Conservation (phyloP, 1,140 invertebrate genomes). For the Gonioctena quinquepunctata region DNA sequence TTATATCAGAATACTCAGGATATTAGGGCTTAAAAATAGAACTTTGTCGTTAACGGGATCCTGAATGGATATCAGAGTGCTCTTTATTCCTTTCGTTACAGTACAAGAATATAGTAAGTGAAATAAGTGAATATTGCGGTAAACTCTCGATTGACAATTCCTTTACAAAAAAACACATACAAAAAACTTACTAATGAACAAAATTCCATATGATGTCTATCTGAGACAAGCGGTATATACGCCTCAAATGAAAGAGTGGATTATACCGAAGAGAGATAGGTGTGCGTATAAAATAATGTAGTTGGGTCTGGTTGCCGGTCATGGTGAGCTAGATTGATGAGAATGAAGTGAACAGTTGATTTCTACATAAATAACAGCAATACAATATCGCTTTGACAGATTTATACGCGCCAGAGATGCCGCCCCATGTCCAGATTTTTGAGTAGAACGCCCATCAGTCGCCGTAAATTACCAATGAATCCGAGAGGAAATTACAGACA, state of each 20-base stretch:
- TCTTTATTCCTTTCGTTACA: too few species aligned
- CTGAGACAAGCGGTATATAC: too few species aligned
- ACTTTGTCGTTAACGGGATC: too few species aligned
- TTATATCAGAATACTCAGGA: too few species aligned
- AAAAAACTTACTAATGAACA: too few species aligned
- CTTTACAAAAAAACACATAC: too few species aligned
- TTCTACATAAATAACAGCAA: slow-evolving; percentile 52
- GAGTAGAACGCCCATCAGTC: slow-evolving; percentile 48
- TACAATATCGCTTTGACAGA: slow-evolving; percentile 51
- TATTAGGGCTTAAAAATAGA: too few species aligned
- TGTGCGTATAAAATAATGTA: slow-evolving; percentile 6
- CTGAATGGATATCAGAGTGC: too few species aligned
- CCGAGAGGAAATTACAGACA: slow-evolving; percentile 37
- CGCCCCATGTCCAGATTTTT: slow-evolving; percentile 49
- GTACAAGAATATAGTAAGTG: too few species aligned
- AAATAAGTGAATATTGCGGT: too few species aligned
- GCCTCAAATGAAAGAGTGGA: background rate
- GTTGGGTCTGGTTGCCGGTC: slow-evolving; percentile 6
- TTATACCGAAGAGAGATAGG: background rate
- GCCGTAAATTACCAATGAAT: slow-evolving; percentile 38
- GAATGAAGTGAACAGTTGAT: slow-evolving; percentile 50
- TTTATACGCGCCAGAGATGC: slow-evolving; percentile 47
- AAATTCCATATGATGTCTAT: too few species aligned
- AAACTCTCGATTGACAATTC: too few species aligned
- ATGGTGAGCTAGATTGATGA: slow-evolving; percentile 45